Evolutionary conservation across 2,888 invertebrate species (phyloP), one percentile per base, ranked within the genome.

Genomic region (Pasiphila rectangulata): DNA sequence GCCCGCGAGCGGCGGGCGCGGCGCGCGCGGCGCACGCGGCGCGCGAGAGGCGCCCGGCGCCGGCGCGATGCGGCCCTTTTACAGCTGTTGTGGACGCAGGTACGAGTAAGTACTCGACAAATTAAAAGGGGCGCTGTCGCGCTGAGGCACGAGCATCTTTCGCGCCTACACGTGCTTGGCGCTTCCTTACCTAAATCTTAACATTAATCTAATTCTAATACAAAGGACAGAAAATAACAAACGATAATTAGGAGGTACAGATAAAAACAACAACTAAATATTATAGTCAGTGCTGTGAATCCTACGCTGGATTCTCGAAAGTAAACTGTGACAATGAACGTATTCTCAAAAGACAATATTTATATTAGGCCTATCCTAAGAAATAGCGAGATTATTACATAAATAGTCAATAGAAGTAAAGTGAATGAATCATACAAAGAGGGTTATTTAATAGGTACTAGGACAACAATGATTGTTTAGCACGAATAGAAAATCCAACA

Each of bases 11-110:
- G 34, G 7, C 23, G 15, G 21, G 36, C 13, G 29, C 19, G 13
- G 12, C 15, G n/a, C 13, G 24, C 24, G 27, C 27, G 27, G 19
- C 27, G 46, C 45, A n/a, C 42, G 51, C 39, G 41, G 29, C 38
- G 54, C 53, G 48, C 52, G 40, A 15, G 13, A n/a, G 13, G 6
- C 7, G 29, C 13, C 13, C 1, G 13, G 29, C n/a, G 29, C 5
- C 13, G 13, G 13, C 15, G 7, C n/a, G 13, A 15, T n/a, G 25
- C 12, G 6, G 12, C 12, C 5, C 6, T 25, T 12, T 25, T 6
- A 25, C 6, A 12, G n/a, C n/a, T n/a, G n/a, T n/a, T n/a, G n/a
- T n/a, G n/a, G n/a, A n/a, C n/a, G n/a, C n/a, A n/a, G n/a, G n/a
- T n/a, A n/a, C n/a, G n/a, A n/a, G n/a, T n/a, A n/a, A n/a, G n/a